Base-by-base conservation (phyloP, 2,888 invertebrate species). In the Rhingia campestris region DNA sequence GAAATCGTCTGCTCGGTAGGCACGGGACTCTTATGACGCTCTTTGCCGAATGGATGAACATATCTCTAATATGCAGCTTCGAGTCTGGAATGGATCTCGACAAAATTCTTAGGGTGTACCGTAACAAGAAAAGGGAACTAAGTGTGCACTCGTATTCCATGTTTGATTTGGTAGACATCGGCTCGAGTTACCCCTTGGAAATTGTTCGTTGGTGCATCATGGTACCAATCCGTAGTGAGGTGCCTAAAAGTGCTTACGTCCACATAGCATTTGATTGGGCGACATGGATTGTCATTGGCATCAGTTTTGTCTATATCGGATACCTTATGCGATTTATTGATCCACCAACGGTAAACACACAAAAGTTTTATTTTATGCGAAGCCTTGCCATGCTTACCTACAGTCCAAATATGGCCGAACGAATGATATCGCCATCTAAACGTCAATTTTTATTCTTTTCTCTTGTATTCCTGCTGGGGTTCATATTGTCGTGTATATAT, bases 211-310 rank as follows among this genome's bases (percentile, higher is more conserved):
- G 88, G 69, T 90, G 91, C 43, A 87, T 90, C 0, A 90, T 90
- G 89, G 89, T 91, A 3, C 91, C 91, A 0, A 81, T 91, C 0
- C 88, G 89, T 0, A 89, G 89, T 45, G 90, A 90, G 86, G 67
- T 90, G 45, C 88, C 91, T 6, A 88, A 89, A 35, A 90, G 87
- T 87, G 87, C 88, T 86, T 91, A 91, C 58, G 81, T 90, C 12
- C 86, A 89, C 0, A 89, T 89, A 87, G 89, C 91, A 0, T 86
- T 90, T 66, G 90, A 88, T 0, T 75, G 69, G 2, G 88, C 88
- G 39, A 88, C 90, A n/a, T 90, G 91, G 89, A 58, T 86, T 0
- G 69, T 86, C 0, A 41, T 88, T 6, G 74, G 87, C 6, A 4
- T 90, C 3, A 86, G 85, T 37, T 86, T 88, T 12, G 59, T 90